Conservation (phyloP, 2,888 invertebrate species). For the Drosophila borborema region DNA sequence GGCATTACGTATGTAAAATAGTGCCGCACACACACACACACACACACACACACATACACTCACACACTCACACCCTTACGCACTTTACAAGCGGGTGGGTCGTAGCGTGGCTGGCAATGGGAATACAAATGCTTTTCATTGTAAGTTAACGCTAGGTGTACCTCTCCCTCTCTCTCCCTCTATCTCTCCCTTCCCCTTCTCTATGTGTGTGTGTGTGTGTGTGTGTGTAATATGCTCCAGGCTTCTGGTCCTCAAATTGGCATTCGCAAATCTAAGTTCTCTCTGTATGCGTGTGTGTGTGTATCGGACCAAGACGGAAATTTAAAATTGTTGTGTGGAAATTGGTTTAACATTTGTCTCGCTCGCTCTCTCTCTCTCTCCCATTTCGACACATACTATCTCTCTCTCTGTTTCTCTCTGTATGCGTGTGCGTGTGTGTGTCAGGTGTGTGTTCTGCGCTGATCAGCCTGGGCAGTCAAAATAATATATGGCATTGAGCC, state of each 20-base stretch:
- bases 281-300: constrained; percentile 34
- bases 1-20: constrained; percentile 78
- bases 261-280: constrained; percentile 70
- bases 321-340: constrained; percentile 75
- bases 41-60: constrained; percentile 5
- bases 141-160: constrained; percentile 62
- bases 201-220: constrained; percentile 10
- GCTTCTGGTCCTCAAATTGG: constrained; percentile 60
- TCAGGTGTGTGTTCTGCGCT: constrained; percentile 57
- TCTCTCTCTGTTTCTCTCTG: background rate
- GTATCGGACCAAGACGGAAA: constrained; percentile 55
- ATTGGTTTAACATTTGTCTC: constrained; percentile 67
- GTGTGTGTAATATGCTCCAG: constrained; percentile 37
- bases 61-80: constrained; percentile 41
- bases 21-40: constrained; percentile 46
- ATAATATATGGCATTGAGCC: constrained; percentile 49
- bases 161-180: background rate
- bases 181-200: background rate
- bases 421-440: constrained; percentile 23
- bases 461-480: constrained; percentile 54
- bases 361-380: constrained; percentile 10
- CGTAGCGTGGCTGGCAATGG: constrained; percentile 32
- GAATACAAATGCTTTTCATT: constrained; percentile 60
- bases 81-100: constrained; percentile 34
- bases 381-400: too few species aligned